phyloP scores from a whole-genome alignment of 2,797 vertebrate species.

The Brachymystax lenok region DNA sequence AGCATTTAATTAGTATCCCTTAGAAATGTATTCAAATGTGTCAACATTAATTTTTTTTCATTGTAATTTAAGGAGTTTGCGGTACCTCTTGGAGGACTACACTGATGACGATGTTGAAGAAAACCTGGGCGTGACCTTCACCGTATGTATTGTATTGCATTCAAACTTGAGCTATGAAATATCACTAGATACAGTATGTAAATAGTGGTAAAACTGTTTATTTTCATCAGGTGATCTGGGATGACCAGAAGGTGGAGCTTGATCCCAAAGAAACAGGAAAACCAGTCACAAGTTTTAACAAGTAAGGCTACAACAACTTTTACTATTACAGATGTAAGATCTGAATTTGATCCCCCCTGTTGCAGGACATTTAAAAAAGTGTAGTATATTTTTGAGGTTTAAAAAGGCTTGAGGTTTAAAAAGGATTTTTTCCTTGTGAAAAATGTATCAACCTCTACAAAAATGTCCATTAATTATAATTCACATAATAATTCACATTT shows the following conservation, averaged over 20 bases:
- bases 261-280: conserved; percentile 66
- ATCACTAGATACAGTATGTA: not conserved
- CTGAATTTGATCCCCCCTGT: not conserved
- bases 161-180: not conserved
- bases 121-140: conserved; percentile 78
- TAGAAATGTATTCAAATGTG: not conserved
- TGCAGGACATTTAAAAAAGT: too few relatives aligned
- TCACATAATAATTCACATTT: too few relatives aligned
- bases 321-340: not conserved
- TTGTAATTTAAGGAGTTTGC: conserved; percentile 79
- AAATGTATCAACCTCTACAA: too few relatives aligned
- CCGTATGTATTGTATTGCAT: conserved; percentile 74
- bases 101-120: conserved; percentile 79
- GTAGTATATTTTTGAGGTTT: too few relatives aligned
- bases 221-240: conserved; percentile 49
- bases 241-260: conserved; percentile 56
- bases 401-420: too few relatives aligned
- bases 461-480: too few relatives aligned
- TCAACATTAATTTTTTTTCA: not conserved
- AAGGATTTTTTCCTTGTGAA: too few relatives aligned
- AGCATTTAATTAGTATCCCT: too few relatives aligned
- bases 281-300: conserved; percentile 69
- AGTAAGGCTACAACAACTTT: conserved; percentile 40
- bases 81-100: conserved; percentile 81
- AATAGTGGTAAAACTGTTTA: not conserved